Conservation (phyloP, 2,113 vertebrate genomes). For the Isichthys henryi region DNA sequence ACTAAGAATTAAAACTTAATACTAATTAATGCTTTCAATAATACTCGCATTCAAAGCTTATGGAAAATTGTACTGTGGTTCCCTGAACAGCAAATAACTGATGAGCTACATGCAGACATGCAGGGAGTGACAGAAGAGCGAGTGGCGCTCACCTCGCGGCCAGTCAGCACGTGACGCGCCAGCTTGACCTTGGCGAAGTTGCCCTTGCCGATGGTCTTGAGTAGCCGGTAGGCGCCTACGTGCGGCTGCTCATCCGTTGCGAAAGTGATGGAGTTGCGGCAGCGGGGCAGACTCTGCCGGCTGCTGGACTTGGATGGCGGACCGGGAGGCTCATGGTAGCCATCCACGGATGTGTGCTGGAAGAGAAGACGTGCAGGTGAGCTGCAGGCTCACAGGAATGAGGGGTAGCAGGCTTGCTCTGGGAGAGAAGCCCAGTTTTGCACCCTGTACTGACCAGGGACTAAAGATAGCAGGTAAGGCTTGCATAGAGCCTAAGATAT, state of each 20-base stretch:
- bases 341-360: slow-evolving; percentile 87
- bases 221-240: slow-evolving; percentile 86
- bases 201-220: slow-evolving; percentile 93
- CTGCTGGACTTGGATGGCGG: slow-evolving; percentile 83
- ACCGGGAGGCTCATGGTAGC: slow-evolving; percentile 71
- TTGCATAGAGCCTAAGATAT: neutral
- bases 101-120: neutral
- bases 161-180: slow-evolving; percentile 85
- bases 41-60: neutral
- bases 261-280: slow-evolving; percentile 83
- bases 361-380: neutral
- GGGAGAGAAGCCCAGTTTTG: neutral
- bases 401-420: neutral
- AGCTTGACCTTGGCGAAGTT: slow-evolving; percentile 95
- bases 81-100: neutral
- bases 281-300: slow-evolving; percentile 83
- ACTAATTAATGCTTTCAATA: neutral
- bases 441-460: neutral
- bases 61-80: neutral
- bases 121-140: neutral
- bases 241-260: slow-evolving; percentile 81
- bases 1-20: neutral
- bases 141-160: slow-evolving; percentile 77
- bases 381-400: neutral
- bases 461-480: neutral